Conservation (phyloP, 2,888 invertebrate genomes). For the Resseliella maxima region DNA sequence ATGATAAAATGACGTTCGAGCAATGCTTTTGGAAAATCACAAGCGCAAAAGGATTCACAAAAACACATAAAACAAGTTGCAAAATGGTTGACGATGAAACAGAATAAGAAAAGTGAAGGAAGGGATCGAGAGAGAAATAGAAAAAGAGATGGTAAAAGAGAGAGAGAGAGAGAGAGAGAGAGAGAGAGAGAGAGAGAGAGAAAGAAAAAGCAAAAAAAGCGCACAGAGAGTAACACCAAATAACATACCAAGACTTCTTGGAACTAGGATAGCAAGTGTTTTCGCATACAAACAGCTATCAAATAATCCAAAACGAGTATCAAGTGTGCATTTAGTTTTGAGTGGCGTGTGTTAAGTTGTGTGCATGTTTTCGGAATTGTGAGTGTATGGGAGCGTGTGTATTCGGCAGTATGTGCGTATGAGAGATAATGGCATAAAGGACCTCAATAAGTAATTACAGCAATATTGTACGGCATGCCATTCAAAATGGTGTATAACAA, state of each 20-base stretch:
- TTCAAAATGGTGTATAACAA: background rate
- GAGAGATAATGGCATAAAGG: slow-evolving; percentile 50
- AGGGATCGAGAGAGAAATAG: too few species aligned
- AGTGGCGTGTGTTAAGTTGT: background rate
- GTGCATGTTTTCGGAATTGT: too few species aligned
- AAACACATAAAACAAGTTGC: background rate
- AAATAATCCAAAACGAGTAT: background rate
- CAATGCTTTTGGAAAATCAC: background rate
- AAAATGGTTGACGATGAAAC: background rate
- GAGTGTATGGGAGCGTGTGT: background rate
- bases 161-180: too few species aligned
- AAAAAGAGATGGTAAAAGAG: too few species aligned
- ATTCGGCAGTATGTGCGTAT: background rate
- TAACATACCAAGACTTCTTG: background rate
- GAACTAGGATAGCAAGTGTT: background rate
- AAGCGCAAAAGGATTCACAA: background rate
- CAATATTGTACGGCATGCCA: slow-evolving; percentile 51
- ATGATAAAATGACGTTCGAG: slow-evolving; percentile 34
- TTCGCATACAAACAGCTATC: background rate
- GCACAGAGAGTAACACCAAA: too few species aligned
- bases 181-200: too few species aligned
- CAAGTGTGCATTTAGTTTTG: background rate
- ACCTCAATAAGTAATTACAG: slow-evolving; percentile 54
- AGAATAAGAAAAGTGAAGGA: background rate
- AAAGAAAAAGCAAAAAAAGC: too few species aligned